Evolutionary conservation across 2,797 vertebrate genomes (phyloP), one percentile per base, ranked within the genome.

Genomic region (Tangara arthus): DNA sequence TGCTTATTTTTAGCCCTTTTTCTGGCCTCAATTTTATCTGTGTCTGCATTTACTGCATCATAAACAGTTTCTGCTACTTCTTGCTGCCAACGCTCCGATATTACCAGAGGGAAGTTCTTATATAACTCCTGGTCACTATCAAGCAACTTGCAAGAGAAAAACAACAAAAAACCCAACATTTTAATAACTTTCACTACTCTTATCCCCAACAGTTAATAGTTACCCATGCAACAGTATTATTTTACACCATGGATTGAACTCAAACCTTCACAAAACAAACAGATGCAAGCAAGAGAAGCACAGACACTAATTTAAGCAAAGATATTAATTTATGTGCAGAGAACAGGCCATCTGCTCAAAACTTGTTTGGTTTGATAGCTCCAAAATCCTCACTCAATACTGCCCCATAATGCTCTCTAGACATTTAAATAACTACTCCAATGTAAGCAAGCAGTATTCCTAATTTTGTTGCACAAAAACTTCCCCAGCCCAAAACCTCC

Each of bases 81-180:
- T 97, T 99, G 99, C 97, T 99, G 99, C 99, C 99, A 99, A 95
- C 99, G 99, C 96, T 99, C 99, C 0, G 99, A 99, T 97, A 99
- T 99, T 76, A 99, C 99, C 98, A 99, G 94, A 5, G 99, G 99
- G 95, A 99, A 99, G 98, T 99, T 99, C 98, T 99, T 99, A 94
- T 99, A 99, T 34, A 99, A 98, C 76, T 99, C 99, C 97, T 99
- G 99, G 98, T 99, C 99, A 35, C 99, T 99, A 96, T 99, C 99
- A 94, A 99, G 97, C 96, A 99, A 97, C 99, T 99, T 91, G 93
- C 71, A 90, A 95, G 80, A 91, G 90, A 85, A 91, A 95, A 94
- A 94, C 75, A 89, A 90, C 49, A 95, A 90, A 85, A 92, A 75
- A 11, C 37, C 76, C 89, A 91, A 77, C 81, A 92, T 75, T 92